Conservation (phyloP, 2,888 invertebrate species). For the Patella pellucida region DNA sequence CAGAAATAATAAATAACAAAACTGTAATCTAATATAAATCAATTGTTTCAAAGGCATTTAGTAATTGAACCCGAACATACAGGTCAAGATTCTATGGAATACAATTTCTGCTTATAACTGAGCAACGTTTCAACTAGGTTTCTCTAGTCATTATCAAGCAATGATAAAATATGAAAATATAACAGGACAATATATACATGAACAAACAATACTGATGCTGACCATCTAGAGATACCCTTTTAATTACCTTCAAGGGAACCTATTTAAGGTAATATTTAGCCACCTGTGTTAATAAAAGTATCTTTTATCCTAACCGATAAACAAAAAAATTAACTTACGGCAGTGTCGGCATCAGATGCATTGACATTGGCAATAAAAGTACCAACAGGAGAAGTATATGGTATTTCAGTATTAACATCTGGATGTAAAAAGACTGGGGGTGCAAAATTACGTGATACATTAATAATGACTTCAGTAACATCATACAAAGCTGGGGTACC, state of each 20-base stretch:
- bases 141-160: too few species aligned
- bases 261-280: background rate
- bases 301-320: background rate
- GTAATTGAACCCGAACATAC: too few species aligned
- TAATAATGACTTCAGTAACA: constrained; percentile 39
- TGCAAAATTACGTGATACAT: constrained; percentile 46
- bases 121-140: too few species aligned
- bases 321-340: constrained; percentile 30
- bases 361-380: constrained; percentile 29
- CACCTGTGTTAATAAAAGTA: background rate
- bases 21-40: too few species aligned
- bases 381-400: background rate
- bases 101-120: too few species aligned
- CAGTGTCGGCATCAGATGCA: constrained; percentile 49
- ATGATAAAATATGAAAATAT: too few species aligned
- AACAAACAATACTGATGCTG: too few species aligned
- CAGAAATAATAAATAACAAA: too few species aligned
- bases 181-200: too few species aligned
- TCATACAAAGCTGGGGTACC: constrained; percentile 30
- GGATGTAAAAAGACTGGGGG: constrained; percentile 43
- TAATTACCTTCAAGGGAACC: background rate
- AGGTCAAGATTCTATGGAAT: too few species aligned
- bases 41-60: too few species aligned
- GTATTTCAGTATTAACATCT: background rate
- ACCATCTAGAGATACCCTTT: too few species aligned